Conservation (phyloP, 2,797 vertebrate genomes). For the Adrianichthys oophorus region DNA sequence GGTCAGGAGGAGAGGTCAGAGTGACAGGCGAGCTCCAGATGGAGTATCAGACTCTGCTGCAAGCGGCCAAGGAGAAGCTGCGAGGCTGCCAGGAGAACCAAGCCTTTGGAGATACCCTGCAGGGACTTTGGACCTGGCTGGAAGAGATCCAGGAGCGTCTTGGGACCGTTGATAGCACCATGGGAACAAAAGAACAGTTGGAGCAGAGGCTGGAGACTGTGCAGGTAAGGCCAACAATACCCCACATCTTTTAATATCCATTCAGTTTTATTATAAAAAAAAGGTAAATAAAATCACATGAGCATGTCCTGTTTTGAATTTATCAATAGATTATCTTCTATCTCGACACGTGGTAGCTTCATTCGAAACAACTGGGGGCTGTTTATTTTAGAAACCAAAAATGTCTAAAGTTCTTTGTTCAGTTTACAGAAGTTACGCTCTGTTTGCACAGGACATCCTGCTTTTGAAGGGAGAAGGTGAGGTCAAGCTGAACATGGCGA, state of each 20-base stretch:
- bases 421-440: background rate
- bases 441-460: constrained; percentile 88
- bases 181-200: constrained; percentile 86
- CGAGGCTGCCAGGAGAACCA: constrained; percentile 89
- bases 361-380: constrained; percentile 57
- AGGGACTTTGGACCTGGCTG: constrained; percentile 88
- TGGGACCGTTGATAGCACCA: constrained; percentile 83
- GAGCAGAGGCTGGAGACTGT: constrained; percentile 85
- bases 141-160: constrained; percentile 86
- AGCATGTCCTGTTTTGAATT: background rate
- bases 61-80: constrained; percentile 83
- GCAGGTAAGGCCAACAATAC: constrained; percentile 80
- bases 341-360: background rate
- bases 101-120: constrained; percentile 87
- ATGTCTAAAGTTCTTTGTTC: background rate
- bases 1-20: constrained; percentile 82
- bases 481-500: constrained; percentile 94
- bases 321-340: background rate
- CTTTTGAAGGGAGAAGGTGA: constrained; percentile 96
- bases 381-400: constrained; percentile 26
- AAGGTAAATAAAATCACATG: background rate
- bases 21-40: constrained; percentile 84
- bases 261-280: background rate
- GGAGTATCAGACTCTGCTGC: constrained; percentile 85
- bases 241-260: background rate